These are phyloP conservation scores for Lynx canadensis DNA, from an alignment of 2,113 vertebrate species.

Conservation along the genomic window DNA sequence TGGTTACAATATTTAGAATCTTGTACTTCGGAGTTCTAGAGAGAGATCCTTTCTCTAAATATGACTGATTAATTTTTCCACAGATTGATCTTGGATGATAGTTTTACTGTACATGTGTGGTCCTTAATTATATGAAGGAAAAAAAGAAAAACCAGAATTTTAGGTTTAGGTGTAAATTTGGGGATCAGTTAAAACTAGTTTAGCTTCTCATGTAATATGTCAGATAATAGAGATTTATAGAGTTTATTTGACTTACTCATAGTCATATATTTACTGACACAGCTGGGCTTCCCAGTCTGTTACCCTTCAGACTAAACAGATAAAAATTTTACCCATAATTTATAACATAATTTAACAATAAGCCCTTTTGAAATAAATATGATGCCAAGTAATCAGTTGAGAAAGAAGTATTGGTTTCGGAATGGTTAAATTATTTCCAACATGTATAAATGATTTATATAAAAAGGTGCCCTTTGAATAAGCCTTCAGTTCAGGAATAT, in stretches of 20 bases:
- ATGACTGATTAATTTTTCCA: neutral
- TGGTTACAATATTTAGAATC: neutral
- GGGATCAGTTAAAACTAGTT: neutral
- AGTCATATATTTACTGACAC: neutral
- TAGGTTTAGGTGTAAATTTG: neutral
- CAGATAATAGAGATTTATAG: neutral
- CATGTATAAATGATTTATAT: neutral
- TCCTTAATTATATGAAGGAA: neutral
- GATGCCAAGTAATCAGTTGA: neutral
- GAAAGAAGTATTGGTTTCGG: neutral
- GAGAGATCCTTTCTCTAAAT: neutral
- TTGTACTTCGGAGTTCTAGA: neutral
- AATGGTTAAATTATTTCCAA: neutral
- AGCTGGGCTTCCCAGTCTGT: neutral
- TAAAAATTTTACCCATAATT: neutral
- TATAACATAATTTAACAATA: neutral
- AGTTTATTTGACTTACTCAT: neutral
- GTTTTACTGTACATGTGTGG: neutral
- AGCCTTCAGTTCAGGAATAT: constrained; percentile 3
- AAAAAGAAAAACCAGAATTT: neutral
- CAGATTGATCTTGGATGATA: neutral
- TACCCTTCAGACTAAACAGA: neutral
- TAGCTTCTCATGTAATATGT: neutral
- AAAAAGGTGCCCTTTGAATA: constrained; percentile 12
- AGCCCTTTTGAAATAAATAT: neutral